Base-by-base conservation (phyloP, 2,113 vertebrate genomes). In the Puffinus mauretanicus region DNA sequence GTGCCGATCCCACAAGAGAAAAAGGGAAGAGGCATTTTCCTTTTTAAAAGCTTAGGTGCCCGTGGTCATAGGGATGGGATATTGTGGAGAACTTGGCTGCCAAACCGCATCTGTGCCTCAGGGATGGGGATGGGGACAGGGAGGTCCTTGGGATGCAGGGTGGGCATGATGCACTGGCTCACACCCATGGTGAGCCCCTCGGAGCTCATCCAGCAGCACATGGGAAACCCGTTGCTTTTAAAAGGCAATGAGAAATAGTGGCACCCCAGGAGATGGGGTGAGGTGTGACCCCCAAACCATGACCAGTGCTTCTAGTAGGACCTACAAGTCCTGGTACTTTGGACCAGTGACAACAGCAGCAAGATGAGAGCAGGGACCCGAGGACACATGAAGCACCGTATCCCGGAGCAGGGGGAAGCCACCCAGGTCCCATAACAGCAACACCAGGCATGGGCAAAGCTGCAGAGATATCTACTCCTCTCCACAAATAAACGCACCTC, bases 311-410 rank as follows among this genome's bases (percentile, higher is more conserved):
- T 62, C 55, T 57, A 32, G 19, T 9, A 44, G 36, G 12, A 57
- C 38, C 14, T 30, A 57, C 9, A 44, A 57, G 13, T 6, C 46
- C 16, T 17, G 26, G 24, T 46, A 9, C 44, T 71, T 36, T 44
- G n/a, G 34, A n/a, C 27, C 34, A 34, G 55, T 1, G 1, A 64
- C 51, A 65, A 58, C 1, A 21, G 46, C 40, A 67, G 55, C 10
- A 5, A 44, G 42, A 54, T 3, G 32, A 10, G 8, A 44, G 36
- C 36, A 13, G 38, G 34, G 17, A 62, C 11, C 44, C 0, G 1
- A 75, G 62, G 30, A 38, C 49, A 29, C 0, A 0, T 0, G 1
- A 49, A 69, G 55, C 7, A 19, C 30, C 12, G 0, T 2, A 4
- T 38, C 5, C 11, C 1, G 0, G 21, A 49, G 34, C 10, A 0